Base-by-base conservation (phyloP, 2,797 vertebrate species). In the Xerus rutilus region DNA sequence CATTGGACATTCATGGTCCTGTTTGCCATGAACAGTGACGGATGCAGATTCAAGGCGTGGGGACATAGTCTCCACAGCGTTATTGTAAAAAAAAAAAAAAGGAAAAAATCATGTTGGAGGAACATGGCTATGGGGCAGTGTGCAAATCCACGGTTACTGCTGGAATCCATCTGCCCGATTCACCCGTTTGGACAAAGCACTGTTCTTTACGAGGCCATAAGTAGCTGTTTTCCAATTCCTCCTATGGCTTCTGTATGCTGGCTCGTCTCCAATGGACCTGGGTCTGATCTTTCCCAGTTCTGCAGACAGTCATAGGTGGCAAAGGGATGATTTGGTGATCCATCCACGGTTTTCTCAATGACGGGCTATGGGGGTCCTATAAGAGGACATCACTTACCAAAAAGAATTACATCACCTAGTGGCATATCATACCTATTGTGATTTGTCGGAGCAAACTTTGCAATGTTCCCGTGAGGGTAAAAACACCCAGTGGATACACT, bases 1-100 rank as follows among this genome's bases (percentile, higher is more conserved):
- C 9, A 9, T 32, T 73, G 14, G 3, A 25, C 10, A 3, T 10
- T 0, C 1, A 11, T 12, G 15, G 0, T 18, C 1, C 7, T 23
- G 9, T 23, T 76, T 3, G 9, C 13, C 28, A 10, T 69, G 52
- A 77, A 35, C 39, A 62, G 20, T 15, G 7, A 43, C 25, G 30
- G 32, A 25, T 25, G 10, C 11, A 47, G 43, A 14, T 32, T 13
- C 12, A 69, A 76, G 9, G 20, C 1, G n/a, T 28, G 1, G 21
- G 15, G n/a, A 17, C 5, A 3, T n/a, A 64, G 32, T 1, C 21
- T 76, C 59, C 30, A 52, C 3, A 7, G 5, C 12, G 8, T 28
- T 49, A 49, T 49, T 21, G n/a, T 14, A 5, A 14, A 10, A 65
- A 49, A 39, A 39, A 39, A 39, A 39, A 39, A 39, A 39, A 39